Base-by-base conservation (phyloP, 2,888 invertebrate genomes). In the Philhelius pedissequus region DNA sequence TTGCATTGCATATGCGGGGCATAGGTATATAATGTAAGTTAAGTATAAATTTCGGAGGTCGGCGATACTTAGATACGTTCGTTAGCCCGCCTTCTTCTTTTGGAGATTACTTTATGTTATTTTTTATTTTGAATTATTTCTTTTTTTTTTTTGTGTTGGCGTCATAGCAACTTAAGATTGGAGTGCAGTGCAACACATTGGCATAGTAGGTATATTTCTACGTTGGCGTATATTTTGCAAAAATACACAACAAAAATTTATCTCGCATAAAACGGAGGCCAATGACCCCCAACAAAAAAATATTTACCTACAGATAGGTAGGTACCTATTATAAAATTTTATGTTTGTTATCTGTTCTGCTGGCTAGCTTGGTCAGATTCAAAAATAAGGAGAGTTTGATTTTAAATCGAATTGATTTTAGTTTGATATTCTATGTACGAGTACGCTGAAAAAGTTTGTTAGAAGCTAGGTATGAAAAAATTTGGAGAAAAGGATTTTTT, bases 11-110 rank as follows among this genome's bases (percentile, higher is more conserved):
- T n/a, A n/a, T 25, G 18, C 27, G 52, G 27, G 15, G 40, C 40
- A 48, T 48, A 20, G 43, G 62, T 35, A 38, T 66, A 43, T 66
- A 30, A 52, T 27, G 15, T 27, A 52, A 52, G 52, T 27, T 52
- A 15, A 22, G 50, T 25, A 30, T 38, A 11, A 62, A 40, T 38
- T 66, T 75, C 25, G 60, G 62, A 50, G 75, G 75, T 84, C 76
- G 80, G 68, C 80, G 80, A 84, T 79, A 80, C 70, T 79, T 84
- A 79, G 79, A 80, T 75, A 75, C 71, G 84, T 79, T 84, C 71
- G 76, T 84, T 79, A 71, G 80, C 80, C 80, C 84, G 84, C 75
- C 84, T 25, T 80, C 83, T 74, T 73, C 38, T 68, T n/a, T 68
- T 22, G 38, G 35, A 54, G 43, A 20, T 48, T 27, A 45, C 9